phyloP scores from a whole-genome alignment of 1,140 invertebrate species.

The Achatina immaculata region DNA sequence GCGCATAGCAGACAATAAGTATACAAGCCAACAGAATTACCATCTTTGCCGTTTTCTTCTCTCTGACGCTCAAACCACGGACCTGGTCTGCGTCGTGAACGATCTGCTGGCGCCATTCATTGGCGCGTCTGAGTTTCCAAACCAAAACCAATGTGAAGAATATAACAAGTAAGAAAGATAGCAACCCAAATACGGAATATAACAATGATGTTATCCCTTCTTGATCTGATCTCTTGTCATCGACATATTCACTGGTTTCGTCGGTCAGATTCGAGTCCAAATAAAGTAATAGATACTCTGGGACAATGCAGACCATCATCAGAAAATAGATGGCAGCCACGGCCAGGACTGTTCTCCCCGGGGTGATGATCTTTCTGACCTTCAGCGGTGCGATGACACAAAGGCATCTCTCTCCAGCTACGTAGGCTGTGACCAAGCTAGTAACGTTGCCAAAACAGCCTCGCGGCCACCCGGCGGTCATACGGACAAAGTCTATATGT shows the following conservation, averaged over 20 bases:
- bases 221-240: not conserved
- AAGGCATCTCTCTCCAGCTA: not conserved
- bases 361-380: not conserved
- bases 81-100: not conserved
- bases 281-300: no score
- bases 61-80: not conserved
- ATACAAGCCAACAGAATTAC: not conserved
- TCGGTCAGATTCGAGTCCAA: no score
- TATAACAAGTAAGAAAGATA: not conserved
- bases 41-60: not conserved
- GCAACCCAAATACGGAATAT: not conserved
- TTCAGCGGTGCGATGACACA: not conserved
- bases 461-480: not conserved
- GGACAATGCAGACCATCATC: not conserved
- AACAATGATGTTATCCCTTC: not conserved
- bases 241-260: not conserved
- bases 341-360: not conserved
- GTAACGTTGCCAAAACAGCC: not conserved
- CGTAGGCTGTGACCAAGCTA: not conserved
- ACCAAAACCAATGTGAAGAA: not conserved
- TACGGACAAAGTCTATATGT: no score
- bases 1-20: not conserved
- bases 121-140: not conserved
- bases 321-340: not conserved
- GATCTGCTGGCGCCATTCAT: not conserved